Evolutionary conservation across 30 jellyfish, hydroid and myxozoan species (phyloP), one percentile per base, ranked within the genome.

Genomic region (Aurelia sp.): DNA sequence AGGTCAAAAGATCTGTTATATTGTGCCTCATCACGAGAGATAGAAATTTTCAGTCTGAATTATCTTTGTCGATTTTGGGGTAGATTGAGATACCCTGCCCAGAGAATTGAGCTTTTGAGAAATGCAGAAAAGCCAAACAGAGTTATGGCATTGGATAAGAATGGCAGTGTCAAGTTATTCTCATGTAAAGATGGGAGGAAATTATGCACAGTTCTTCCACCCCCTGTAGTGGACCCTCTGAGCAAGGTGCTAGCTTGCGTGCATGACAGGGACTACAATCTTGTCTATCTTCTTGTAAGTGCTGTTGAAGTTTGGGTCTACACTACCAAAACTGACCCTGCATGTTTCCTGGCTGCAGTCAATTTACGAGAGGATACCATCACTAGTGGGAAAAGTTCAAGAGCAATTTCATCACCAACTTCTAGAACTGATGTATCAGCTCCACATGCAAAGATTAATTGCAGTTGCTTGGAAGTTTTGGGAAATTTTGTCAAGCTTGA

Each of bases 271-370:
- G 88, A 64, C 52, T 84, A 86, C 18, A 70, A 73, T 60, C 84
- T 91, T 6, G 71, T 91, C 2, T 91, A 91, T 72, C 41, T 91
- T 51, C 90, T 91, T 66, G 85, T 84, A 22, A 73, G 73, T 15
- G 47, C 41, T 4, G 55, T 74, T 17, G 89, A 84, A 31, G 48
- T 91, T 13, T 91, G 97, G 97, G 92, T 91, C 11, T 91, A 91
- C 87, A 84, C 91, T 16, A 77, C 89, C 19, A 84, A 84, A 72
- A 91, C 97, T 0, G 97, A 91, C 71, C 97, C 97, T 65, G 97
- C 97, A 15, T 75, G 92, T 33, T 62, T 87, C n/a, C 80, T 91
- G 15, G 96, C 96, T 31, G 22, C 74, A 11, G 65, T 72, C 52
- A 35, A 87, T 48, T 48, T 87, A 10, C 62, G 53, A 76, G 69